Evolutionary conservation across 1,140 invertebrate genomes (phyloP).

Genomic region (Lerema accius): DNA sequence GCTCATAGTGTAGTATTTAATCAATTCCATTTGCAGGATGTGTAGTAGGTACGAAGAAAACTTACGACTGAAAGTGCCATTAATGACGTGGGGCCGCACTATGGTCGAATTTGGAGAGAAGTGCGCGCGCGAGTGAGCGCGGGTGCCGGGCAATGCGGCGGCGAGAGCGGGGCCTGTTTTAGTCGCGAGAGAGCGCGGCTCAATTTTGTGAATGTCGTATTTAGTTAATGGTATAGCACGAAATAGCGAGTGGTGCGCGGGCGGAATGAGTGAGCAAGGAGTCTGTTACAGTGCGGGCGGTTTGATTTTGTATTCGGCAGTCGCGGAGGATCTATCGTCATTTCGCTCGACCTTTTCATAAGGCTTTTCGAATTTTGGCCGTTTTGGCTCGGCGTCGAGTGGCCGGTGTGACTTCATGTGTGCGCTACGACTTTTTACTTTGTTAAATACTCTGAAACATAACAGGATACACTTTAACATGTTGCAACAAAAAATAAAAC

Average conservation of each 20-base stretch:
- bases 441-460: constrained; percentile 95
- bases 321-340: constrained; percentile 73
- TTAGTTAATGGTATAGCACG: constrained; percentile 36
- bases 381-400: constrained; percentile 86
- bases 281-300: constrained; percentile 58
- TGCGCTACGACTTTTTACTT: constrained; percentile 98
- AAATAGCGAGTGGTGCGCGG: constrained; percentile 42
- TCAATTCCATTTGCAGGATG: no score
- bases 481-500: constrained; percentile 51
- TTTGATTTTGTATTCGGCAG: constrained; percentile 75
- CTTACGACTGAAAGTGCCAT: no score
- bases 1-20: no score
- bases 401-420: constrained; percentile 98
- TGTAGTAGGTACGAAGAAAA: no score
- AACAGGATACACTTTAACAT: constrained; percentile 76
- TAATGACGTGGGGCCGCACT: no score
- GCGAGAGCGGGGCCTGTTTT: not conserved
- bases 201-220: constrained; percentile 25
- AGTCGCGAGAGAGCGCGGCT: constrained; percentile 12
- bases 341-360: constrained; percentile 81
- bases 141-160: no score
- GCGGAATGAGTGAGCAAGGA: constrained; percentile 56
- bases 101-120: no score
- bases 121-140: no score
- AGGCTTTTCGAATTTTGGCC: constrained; percentile 81